Conservation (phyloP, 1,140 invertebrate species). For the Leptoteleia sp. region DNA sequence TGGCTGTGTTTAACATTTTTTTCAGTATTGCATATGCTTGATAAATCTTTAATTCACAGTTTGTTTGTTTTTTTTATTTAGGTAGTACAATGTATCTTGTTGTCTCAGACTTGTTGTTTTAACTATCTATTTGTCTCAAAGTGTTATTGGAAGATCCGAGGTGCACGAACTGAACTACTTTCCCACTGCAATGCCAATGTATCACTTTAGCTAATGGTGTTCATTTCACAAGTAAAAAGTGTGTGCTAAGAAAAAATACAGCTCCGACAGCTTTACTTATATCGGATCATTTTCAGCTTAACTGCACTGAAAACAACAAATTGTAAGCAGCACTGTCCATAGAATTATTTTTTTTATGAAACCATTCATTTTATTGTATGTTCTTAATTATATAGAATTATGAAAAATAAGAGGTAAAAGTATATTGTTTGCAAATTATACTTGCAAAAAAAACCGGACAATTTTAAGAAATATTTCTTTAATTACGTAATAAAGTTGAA, state of each 20-base stretch:
- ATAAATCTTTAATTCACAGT: background rate
- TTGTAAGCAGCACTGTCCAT: too few species aligned
- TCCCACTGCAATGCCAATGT: slow-evolving; percentile 40
- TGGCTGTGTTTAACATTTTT: too few species aligned
- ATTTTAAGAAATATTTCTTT: too few species aligned
- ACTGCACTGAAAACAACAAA: too few species aligned
- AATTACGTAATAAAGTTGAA: too few species aligned
- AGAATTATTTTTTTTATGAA: too few species aligned
- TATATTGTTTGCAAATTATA: too few species aligned
- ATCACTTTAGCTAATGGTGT: slow-evolving; percentile 57
- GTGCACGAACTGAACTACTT: slow-evolving; percentile 44
- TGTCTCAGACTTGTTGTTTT: slow-evolving; percentile 44
- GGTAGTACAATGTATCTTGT: slow-evolving; percentile 22
- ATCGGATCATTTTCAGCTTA: slow-evolving; percentile 26
- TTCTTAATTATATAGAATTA: too few species aligned
- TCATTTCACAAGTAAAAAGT: slow-evolving; percentile 48
- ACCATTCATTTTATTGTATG: too few species aligned
- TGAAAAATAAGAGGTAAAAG: too few species aligned
- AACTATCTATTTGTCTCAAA: slow-evolving; percentile 56
- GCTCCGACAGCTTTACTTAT: slow-evolving; percentile 23
- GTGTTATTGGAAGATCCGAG: slow-evolving; percentile 52
- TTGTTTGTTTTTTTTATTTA: slow-evolving; percentile 11
- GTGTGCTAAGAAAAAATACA: slow-evolving; percentile 36
- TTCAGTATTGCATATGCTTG: too few species aligned
- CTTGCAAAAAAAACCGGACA: too few species aligned